Base-by-base conservation (phyloP, 2,113 vertebrate species). In the Daboia siamensis region DNA sequence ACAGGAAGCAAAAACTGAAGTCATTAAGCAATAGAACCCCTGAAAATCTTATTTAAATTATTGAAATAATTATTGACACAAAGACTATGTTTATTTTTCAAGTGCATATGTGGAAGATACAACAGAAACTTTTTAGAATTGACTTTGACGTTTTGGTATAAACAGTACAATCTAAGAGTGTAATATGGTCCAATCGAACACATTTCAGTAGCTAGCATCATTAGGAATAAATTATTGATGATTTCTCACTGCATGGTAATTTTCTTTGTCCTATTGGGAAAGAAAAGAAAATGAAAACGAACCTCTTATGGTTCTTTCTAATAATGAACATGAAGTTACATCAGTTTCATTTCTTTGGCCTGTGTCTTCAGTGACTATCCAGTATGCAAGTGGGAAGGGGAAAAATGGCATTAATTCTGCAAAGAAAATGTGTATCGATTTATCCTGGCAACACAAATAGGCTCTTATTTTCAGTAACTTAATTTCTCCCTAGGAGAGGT, bases 201-300 rank as follows among this genome's bases (percentile, higher is more conserved):
- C 64, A 91, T 44, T 57, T 94, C 93, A 94, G 93, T 93, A 92
- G 44, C 87, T 94, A 92, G 87, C 88, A 93, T 89, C 90, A 20
- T 54, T 93, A 92, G 93, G 93, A 95, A 95, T 94, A 94, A 91
- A 94, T 92, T 95, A 94, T 95, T 94, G 93, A 95, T 87, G 92
- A 3, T n/a, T 94, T 94, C 93, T 29, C 59, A 33, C 56, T 4
- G 12, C 91, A 61, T 84, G 94, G 89, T 94, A 95, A 95, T 87
- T 93, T 95, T 93, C n/a, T 26, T 94, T 89, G 44, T 90, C 92
- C 90, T 24, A 11, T 88, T 85, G 88, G 56, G 84, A 44, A 91
- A 12, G 10, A 64, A 33, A 93, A 86, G 90, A 90, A 92, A 64
- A 90, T 87, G 55, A 95, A 91, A 64, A 12, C n/a, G 87, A 85